Base-by-base conservation (phyloP, 2,113 vertebrate species). In the Amblyornis subalaris region DNA sequence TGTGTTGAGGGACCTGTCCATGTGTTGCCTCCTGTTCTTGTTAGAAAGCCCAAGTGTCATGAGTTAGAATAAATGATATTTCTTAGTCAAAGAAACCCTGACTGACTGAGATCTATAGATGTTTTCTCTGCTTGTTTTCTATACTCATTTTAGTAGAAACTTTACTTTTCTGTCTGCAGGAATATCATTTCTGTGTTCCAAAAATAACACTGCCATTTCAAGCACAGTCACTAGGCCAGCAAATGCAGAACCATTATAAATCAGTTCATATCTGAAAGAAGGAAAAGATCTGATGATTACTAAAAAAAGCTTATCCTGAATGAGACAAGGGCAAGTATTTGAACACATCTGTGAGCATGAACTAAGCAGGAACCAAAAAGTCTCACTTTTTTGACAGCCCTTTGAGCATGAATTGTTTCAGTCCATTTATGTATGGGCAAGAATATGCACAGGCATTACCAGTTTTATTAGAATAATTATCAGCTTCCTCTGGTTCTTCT, bases 201-300 rank as follows among this genome's bases (percentile, higher is more conserved):
- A 89, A 97, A 96, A 93, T 94, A 95, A 95, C 81, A 74, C 44
- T 90, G 78, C 38, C 55, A 69, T 85, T 96, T 94, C 89, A 96
- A 94, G 53, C 45, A 91, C 89, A 95, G 85, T 94, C 69, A 88
- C 24, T 79, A 88, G 79, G 86, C 50, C 89, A 93, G 82, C 9
- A 55, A 94, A 96, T 91, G 85, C 96, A 96, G 94, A 96, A 95
- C 15, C 40, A n/a, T 88, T 50, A 88, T 96, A 77, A 92, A 93
- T 96, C 94, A 76, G 76, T 40, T 95, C 79, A 57, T 54, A 69
- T 81, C 54, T 84, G 91, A 89, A 96, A 91, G 93, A 92, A 92
- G 69, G 60, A 93, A 84, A 90, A 64, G 3, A 51, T 94, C 88
- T 94, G 60, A 91, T 90, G 64, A 74, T 77, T 57, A 85, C 76